Evolutionary conservation across 1,140 invertebrate species (phyloP).

Genomic region (Drosophila quadrilineata): DNA sequence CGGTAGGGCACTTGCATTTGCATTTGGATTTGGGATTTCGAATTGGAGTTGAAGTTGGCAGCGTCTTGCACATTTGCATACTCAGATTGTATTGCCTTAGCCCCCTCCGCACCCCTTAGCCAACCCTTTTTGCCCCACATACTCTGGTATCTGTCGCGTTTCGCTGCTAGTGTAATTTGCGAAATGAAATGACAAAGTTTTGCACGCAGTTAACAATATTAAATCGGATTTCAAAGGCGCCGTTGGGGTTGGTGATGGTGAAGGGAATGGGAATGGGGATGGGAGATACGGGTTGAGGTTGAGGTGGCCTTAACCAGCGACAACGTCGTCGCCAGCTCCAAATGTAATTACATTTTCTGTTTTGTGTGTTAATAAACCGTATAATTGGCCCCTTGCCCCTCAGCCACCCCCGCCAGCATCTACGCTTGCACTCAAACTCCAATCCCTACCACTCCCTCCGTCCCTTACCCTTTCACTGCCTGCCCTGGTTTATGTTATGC

Average conservation of each 20-base stretch:
- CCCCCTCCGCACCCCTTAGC: background rate
- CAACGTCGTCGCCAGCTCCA: conserved; percentile 32
- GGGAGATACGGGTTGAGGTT: no score
- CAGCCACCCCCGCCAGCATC: conserved; percentile 34
- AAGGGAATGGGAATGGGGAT: no score
- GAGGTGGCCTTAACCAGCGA: background rate
- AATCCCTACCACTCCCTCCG: background rate
- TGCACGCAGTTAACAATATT: conserved; percentile 77
- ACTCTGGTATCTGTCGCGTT: conserved; percentile 16
- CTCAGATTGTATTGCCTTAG: background rate
- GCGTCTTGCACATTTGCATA: conserved; percentile 68
- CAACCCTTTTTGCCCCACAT: background rate
- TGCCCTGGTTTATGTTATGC: no score
- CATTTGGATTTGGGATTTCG: no score
- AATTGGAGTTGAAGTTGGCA: conserved; percentile 56
- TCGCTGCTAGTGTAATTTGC: conserved; percentile 55
- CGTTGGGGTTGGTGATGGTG: background rate
- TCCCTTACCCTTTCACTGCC: no score
- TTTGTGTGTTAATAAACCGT: conserved; percentile 78
- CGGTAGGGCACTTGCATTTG: conserved; percentile 29
- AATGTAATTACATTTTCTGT: conserved; percentile 79
- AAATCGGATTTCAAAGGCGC: conserved; percentile 74
- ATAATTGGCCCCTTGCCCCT: conserved; percentile 68
- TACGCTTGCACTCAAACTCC: conserved; percentile 18
- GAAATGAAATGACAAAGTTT: conserved; percentile 76